Conservation (phyloP, 2,113 vertebrate genomes). For the Tichodroma muraria region DNA sequence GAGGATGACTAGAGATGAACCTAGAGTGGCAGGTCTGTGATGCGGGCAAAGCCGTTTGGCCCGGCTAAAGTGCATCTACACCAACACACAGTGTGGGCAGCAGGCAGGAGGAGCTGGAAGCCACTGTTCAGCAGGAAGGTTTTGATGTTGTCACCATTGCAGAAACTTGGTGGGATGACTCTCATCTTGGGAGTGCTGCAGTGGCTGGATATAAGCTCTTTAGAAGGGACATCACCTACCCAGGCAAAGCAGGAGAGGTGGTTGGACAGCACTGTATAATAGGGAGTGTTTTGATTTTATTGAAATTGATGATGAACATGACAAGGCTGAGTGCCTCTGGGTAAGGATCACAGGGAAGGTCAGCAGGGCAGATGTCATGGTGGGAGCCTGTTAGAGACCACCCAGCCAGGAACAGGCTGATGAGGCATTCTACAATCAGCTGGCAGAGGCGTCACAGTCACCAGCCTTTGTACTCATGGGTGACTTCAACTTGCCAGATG, state of each 20-base stretch:
- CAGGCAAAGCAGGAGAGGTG: neutral
- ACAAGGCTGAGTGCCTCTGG: neutral
- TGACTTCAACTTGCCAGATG: neutral
- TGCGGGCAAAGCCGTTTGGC: neutral
- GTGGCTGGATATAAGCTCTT: neutral
- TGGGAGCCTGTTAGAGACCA: neutral
- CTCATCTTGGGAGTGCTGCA: neutral
- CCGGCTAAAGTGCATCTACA: rapidly evolving
- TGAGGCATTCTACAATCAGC: neutral
- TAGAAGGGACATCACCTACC: neutral
- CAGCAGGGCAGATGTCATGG: neutral
- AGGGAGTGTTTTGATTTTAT: neutral
- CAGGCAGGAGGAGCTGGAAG: neutral
- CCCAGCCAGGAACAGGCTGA: neutral
- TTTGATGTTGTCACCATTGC: neutral
- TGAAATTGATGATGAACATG: neutral
- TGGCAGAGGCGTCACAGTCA: neutral
- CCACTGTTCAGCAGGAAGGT: neutral
- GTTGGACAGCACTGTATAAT: neutral
- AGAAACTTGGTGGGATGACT: neutral
- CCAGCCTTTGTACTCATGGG: neutral
- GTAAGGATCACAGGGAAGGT: neutral
- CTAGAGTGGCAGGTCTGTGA: neutral
- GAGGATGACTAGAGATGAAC: neutral
- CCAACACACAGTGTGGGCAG: neutral